Evolutionary conservation across 2,113 vertebrate genomes (phyloP).

Genomic region (Abramis brama): DNA sequence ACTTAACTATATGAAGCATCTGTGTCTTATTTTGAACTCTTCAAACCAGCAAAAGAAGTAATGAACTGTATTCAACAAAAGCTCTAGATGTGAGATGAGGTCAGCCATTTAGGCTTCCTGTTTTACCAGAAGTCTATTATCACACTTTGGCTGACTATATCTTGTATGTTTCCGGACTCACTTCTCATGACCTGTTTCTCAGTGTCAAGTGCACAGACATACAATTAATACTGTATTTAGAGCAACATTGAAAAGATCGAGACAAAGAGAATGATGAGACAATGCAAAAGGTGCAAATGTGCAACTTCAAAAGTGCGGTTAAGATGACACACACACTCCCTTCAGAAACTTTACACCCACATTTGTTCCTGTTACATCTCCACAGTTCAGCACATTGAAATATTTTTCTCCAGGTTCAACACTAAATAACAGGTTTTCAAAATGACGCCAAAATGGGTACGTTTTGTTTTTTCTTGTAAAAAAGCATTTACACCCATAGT

Average conservation of each 20-base stretch:
- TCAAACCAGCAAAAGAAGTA: not conserved
- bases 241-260: not conserved
- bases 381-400: not conserved
- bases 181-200: constrained; percentile 38
- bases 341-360: not conserved
- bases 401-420: not conserved
- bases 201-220: not conserved
- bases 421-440: too few species aligned
- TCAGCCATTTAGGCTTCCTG: constrained; percentile 40
- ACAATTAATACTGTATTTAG: not conserved
- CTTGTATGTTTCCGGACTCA: constrained; percentile 26
- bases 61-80: not conserved
- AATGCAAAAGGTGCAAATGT: not conserved
- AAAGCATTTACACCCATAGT: not conserved
- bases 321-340: not conserved
- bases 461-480: not conserved
- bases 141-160: constrained; percentile 36
- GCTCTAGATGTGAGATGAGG: not conserved
- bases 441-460: too few species aligned
- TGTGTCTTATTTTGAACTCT: not conserved
- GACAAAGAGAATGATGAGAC: not conserved
- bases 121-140: constrained; percentile 43
- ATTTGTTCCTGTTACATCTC: not conserved
- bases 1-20: not conserved
- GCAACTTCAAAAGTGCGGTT: not conserved